Percentiles rank a stretch among this genome's conserved stretches.
phyloP scores from a whole-genome alignment of 2,113 vertebrate genomes.

The Megalops atlanticus region DNA sequence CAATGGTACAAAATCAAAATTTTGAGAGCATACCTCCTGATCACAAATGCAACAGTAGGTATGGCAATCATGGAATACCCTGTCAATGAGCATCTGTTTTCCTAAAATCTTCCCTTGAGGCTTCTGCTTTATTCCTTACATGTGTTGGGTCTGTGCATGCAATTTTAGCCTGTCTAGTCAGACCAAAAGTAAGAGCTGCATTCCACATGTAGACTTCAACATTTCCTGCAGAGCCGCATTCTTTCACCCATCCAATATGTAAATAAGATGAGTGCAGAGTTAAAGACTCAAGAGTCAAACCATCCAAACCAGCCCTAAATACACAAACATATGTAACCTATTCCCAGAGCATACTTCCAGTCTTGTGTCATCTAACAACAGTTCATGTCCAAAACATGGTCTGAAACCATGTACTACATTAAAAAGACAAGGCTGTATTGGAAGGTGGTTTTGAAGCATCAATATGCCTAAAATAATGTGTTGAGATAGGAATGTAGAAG shows the following conservation, averaged over 20 bases:
- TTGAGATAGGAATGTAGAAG: neutral
- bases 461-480: neutral
- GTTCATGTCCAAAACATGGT: neutral
- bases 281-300: neutral
- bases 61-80: neutral
- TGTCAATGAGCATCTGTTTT: neutral
- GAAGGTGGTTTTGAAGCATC: too few relatives aligned
- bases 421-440: too few relatives aligned
- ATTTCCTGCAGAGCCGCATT: slow-evolving; percentile 57
- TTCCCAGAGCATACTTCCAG: too few relatives aligned
- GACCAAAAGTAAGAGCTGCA: slow-evolving; percentile 24
- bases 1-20: neutral
- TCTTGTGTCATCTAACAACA: too few relatives aligned
- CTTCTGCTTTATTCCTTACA: neutral
- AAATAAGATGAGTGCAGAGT: neutral
- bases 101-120: neutral
- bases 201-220: slow-evolving; percentile 38
- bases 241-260: slow-evolving; percentile 12
- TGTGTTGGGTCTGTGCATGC: neutral
- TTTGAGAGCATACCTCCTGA: neutral
- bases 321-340: slow-evolving; percentile 2
- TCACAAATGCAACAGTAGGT: neutral
- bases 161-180: neutral
- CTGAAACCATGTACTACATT: too few relatives aligned
- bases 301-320: neutral